These are phyloP conservation scores for Psittacula cyanocephala DNA, from an alignment of 2,113 vertebrate species.

Conservation along the genomic window DNA sequence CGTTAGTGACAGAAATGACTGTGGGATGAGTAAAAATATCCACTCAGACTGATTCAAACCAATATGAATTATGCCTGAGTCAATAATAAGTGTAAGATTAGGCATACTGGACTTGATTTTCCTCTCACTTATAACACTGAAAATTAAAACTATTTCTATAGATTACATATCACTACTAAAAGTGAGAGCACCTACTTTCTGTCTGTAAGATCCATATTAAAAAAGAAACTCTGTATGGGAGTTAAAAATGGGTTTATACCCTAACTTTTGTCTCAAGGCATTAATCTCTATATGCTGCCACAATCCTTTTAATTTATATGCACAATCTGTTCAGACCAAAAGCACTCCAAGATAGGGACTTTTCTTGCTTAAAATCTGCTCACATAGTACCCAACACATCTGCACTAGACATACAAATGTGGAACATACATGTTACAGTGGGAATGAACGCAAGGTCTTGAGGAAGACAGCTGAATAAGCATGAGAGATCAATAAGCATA, in stretches of 20 bases:
- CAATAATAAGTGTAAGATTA: constrained; percentile 3
- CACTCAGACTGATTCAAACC: constrained; percentile 29
- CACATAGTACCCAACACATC: background rate
- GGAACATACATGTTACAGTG: background rate
- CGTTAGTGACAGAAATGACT: constrained; percentile 16
- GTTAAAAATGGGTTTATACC: background rate
- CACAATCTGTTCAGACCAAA: background rate
- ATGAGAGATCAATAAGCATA: background rate
- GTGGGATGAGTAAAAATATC: constrained; percentile 26
- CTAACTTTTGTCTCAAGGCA: background rate
- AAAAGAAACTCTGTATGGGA: background rate
- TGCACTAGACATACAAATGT: background rate
- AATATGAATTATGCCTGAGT: constrained; percentile 25
- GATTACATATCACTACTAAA: background rate
- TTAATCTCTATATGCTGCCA: background rate
- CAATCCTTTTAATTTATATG: background rate
- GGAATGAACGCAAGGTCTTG: background rate
- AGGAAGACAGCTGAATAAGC: background rate
- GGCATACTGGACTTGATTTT: constrained; percentile 19
- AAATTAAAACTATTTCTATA: constrained; percentile 20
- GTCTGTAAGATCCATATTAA: background rate
- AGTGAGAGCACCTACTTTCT: background rate
- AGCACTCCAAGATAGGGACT: background rate
- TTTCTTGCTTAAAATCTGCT: background rate
- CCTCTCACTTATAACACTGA: background rate